Evolutionary conservation across 2,888 invertebrate genomes (phyloP).

Genomic region (Caenorhabditis doughertyi): DNA sequence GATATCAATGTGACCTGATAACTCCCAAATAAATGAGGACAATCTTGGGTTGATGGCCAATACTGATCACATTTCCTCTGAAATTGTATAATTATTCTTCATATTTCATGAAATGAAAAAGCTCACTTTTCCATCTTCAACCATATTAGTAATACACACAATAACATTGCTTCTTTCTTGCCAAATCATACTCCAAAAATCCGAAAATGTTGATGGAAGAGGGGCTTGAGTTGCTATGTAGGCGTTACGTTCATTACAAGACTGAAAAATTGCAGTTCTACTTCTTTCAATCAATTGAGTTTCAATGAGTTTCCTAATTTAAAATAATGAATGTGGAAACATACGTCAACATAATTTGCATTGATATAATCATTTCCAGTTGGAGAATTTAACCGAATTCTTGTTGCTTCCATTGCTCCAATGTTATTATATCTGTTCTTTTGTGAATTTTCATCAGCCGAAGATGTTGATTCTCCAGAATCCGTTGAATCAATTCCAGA

Average conservation of each 20-base stretch:
- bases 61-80: slow-evolving; percentile 81
- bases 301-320: no score
- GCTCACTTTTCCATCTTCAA: slow-evolving; percentile 78
- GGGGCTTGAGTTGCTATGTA: slow-evolving; percentile 82
- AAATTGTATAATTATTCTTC: no score
- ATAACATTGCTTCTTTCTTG: slow-evolving; percentile 80
- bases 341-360: slow-evolving; percentile 76
- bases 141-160: slow-evolving; percentile 81
- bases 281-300: background rate
- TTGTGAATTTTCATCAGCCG: slow-evolving; percentile 57
- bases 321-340: no score
- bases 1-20: slow-evolving; percentile 72
- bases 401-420: slow-evolving; percentile 77
- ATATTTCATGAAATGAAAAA: background rate
- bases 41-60: slow-evolving; percentile 73
- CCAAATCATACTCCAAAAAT: slow-evolving; percentile 78
- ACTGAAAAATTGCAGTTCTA: slow-evolving; percentile 58
- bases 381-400: slow-evolving; percentile 74
- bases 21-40: slow-evolving; percentile 72
- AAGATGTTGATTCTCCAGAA: slow-evolving; percentile 36
- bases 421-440: slow-evolving; percentile 78
- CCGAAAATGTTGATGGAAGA: slow-evolving; percentile 80
- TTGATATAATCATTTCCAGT: slow-evolving; percentile 73
- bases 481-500: slow-evolving; percentile 26
- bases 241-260: slow-evolving; percentile 75